phyloP scores from a whole-genome alignment of 2,797 vertebrate genomes.

The Antrozous pallidus region DNA sequence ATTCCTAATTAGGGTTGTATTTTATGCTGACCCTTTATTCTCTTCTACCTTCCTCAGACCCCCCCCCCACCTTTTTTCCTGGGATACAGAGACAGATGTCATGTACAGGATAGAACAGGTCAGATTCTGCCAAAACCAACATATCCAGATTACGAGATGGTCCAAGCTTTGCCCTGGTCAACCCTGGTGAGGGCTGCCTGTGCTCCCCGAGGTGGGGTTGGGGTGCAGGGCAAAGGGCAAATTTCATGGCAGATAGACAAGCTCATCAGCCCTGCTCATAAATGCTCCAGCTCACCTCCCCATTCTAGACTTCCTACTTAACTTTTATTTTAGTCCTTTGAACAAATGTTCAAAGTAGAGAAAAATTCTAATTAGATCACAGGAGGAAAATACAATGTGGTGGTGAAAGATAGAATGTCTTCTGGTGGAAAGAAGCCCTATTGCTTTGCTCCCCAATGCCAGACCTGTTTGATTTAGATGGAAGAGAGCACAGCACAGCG shows the following conservation, averaged over 20 bases:
- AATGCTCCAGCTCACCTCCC: neutral
- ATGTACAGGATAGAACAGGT: neutral
- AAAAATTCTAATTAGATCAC: neutral
- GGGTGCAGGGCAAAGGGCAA: constrained; percentile 20
- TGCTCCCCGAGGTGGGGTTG: neutral
- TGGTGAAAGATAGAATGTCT: neutral
- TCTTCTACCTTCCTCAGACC: neutral
- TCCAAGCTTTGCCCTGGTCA: constrained; percentile 42
- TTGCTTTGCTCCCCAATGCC: neutral
- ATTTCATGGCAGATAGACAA: neutral
- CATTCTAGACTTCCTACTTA: neutral
- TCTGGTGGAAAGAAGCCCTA: neutral
- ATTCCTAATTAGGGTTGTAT: neutral
- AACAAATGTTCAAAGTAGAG: neutral
- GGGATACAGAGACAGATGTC: neutral
- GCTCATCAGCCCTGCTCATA: neutral
- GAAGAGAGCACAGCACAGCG: neutral
- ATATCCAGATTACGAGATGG: constrained; percentile 5
- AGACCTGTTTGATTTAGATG: neutral
- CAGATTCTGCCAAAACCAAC: constrained; percentile 60
- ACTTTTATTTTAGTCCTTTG: constrained; percentile 13
- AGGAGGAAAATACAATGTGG: neutral
- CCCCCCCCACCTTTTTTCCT: neutral
- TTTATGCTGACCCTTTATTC: neutral
- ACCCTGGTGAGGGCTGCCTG: neutral